A percentile compares a stretch with the other conserved stretches of the same genome.
These are phyloP conservation scores for Camptogramma bilineatum DNA, from an alignment of 2,888 invertebrate genomes.

Conservation along the genomic window DNA sequence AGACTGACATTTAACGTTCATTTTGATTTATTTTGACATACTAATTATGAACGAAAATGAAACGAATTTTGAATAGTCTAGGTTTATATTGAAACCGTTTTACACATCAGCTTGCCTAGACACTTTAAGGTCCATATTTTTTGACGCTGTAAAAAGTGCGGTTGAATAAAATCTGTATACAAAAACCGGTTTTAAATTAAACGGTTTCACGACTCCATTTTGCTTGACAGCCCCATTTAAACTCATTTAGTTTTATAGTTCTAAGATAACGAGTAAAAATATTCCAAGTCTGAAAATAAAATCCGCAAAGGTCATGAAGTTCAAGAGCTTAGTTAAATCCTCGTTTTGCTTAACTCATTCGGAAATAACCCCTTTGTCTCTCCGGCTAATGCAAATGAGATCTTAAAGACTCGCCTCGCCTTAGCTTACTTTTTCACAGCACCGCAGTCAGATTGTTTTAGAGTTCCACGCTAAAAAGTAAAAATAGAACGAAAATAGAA, in stretches of 20 bases:
- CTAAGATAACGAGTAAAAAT: neutral
- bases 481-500: neutral
- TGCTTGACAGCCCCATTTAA: neutral
- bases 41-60: neutral
- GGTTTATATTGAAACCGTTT: too few relatives aligned
- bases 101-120: too few relatives aligned
- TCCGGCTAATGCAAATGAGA: constrained; percentile 35
- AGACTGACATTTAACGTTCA: neutral
- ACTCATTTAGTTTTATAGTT: neutral
- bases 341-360: constrained; percentile 28
- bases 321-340: constrained; percentile 28
- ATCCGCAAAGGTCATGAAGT: constrained; percentile 17
- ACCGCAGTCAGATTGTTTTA: constrained; percentile 28
- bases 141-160: neutral
- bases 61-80: neutral
- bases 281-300: constrained; percentile 2
- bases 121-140: neutral
- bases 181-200: neutral
- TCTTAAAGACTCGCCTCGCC: constrained; percentile 26
- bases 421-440: constrained; percentile 30
- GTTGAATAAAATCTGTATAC: neutral
- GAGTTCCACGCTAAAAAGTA: constrained; percentile 8
- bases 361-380: constrained; percentile 33
- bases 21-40: neutral
- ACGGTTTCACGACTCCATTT: neutral